phyloP scores from a whole-genome alignment of 2,113 vertebrate genomes.

The Panthera leo region DNA sequence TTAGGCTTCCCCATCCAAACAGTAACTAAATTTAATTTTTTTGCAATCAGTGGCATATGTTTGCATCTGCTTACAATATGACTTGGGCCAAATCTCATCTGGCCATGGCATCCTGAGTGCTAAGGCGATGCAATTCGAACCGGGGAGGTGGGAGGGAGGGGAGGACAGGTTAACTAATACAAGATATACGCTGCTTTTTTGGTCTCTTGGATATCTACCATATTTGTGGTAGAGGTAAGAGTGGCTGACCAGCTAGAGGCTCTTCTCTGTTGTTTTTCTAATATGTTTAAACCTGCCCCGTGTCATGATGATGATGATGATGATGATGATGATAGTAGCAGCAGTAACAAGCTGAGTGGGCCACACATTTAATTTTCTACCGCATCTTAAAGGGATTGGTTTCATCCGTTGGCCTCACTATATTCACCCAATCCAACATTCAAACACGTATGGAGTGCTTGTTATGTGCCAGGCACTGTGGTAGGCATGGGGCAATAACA shows the following conservation, averaged over 20 bases:
- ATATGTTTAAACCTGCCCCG: background rate
- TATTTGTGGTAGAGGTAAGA: background rate
- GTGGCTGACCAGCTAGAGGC: background rate
- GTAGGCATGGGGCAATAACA: background rate
- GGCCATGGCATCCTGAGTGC: conserved; percentile 54
- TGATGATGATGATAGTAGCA: background rate
- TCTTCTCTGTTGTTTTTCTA: background rate
- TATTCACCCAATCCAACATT: background rate
- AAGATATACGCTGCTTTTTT: background rate
- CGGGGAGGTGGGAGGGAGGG: background rate
- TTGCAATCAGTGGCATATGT: conserved; percentile 78
- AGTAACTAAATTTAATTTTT: conserved; percentile 80
- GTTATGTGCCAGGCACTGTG: background rate
- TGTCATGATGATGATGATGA: background rate
- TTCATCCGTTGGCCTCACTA: background rate
- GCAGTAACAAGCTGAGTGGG: background rate
- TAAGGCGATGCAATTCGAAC: conserved; percentile 7
- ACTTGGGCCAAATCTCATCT: conserved; percentile 77
- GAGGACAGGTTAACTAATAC: background rate
- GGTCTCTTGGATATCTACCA: conserved; percentile 58
- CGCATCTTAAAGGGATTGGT: background rate
- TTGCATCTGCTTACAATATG: conserved; percentile 77
- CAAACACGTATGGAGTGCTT: background rate
- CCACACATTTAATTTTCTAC: background rate
- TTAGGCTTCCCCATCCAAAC: conserved; percentile 76